phyloP scores from a whole-genome alignment of 2,113 vertebrate species.

The Chaenocephalus aceratus region DNA sequence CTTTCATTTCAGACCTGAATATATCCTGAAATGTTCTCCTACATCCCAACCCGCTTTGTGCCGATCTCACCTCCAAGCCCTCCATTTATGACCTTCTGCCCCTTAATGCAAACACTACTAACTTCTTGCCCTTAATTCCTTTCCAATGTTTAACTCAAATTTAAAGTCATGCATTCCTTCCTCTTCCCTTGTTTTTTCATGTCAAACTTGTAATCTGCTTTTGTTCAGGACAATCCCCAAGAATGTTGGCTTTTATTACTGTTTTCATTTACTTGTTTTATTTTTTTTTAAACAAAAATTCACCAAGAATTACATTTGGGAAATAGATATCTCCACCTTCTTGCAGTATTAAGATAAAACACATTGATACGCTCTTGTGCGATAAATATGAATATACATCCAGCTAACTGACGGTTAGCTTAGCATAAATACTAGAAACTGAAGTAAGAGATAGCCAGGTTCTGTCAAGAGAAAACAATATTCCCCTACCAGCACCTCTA shows the following conservation, averaged over 20 bases:
- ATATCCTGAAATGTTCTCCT: constrained; percentile 43
- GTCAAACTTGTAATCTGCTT: background rate
- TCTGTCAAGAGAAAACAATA: too few species aligned
- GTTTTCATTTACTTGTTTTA: too few species aligned
- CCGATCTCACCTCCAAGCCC: constrained; percentile 12
- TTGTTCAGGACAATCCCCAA: background rate
- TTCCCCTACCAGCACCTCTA: too few species aligned
- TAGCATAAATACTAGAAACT: background rate
- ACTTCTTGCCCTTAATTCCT: constrained; percentile 16
- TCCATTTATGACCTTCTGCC: constrained; percentile 25
- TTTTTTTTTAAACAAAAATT: too few species aligned
- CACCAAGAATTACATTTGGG: background rate
- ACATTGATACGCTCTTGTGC: background rate
- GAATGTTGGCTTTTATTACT: background rate
- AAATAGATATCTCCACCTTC: background rate
- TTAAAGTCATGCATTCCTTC: background rate
- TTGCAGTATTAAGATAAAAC: background rate
- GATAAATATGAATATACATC: too few species aligned
- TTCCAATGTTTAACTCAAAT: constrained; percentile 12
- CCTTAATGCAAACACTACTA: background rate
- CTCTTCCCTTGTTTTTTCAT: background rate
- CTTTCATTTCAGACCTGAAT: constrained; percentile 46
- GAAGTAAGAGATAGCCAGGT: background rate
- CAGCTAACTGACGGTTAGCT: background rate
- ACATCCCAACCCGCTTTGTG: constrained; percentile 37